phyloP scores from a whole-genome alignment of 1,140 invertebrate genomes.

The Copidosoma floridanum region DNA sequence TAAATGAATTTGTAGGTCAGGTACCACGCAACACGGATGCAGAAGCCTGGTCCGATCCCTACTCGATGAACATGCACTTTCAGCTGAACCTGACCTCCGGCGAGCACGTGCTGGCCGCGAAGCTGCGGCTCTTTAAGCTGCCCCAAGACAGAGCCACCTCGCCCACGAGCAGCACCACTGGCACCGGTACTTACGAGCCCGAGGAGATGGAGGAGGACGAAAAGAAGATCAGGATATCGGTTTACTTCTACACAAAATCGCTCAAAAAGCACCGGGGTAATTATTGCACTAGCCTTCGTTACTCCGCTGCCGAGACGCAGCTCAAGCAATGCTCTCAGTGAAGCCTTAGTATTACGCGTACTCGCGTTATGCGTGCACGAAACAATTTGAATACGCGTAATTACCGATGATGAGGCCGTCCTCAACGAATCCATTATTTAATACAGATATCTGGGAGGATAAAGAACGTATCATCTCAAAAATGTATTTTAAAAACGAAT shows the following conservation, averaged over 20 bases:
- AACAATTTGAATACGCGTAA: neutral
- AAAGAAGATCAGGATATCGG: slow-evolving; percentile 61
- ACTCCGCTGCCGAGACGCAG: neutral
- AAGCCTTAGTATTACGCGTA: neutral
- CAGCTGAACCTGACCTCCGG: slow-evolving; percentile 55
- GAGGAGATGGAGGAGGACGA: slow-evolving; percentile 54
- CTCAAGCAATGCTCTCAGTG: too few relatives aligned
- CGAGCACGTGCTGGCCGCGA: slow-evolving; percentile 58
- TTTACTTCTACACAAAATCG: slow-evolving; percentile 63
- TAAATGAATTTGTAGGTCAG: slow-evolving; percentile 53
- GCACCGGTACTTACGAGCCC: too few relatives aligned
- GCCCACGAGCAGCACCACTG: slow-evolving; percentile 24
- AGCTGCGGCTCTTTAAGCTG: slow-evolving; percentile 58
- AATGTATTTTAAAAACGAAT: too few relatives aligned
- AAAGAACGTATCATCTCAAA: too few relatives aligned
- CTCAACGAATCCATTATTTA: neutral
- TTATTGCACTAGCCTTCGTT: slow-evolving; percentile 2
- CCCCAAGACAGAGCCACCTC: slow-evolving; percentile 46
- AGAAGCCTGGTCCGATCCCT: slow-evolving; percentile 57
- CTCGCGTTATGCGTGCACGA: neutral
- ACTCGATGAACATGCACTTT: slow-evolving; percentile 61
- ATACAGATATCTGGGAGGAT: too few relatives aligned
- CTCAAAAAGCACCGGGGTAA: slow-evolving; percentile 57
- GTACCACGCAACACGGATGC: slow-evolving; percentile 58
- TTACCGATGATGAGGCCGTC: neutral